Base-by-base conservation (phyloP, 2,888 invertebrate species). In the Papilio demoleus region DNA sequence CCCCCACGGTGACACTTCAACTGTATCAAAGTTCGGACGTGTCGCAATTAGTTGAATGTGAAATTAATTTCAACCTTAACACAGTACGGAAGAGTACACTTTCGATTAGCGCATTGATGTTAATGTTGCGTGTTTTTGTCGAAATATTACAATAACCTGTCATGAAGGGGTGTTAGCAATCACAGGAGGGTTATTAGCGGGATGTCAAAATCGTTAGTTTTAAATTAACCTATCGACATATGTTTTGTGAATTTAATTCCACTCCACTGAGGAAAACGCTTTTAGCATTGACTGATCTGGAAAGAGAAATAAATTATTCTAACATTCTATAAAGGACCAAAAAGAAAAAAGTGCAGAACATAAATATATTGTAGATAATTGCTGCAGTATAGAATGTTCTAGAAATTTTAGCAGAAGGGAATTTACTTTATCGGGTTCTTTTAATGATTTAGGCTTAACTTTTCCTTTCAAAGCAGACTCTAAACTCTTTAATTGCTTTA, bases 1-100 rank as follows among this genome's bases (percentile, higher is more conserved):
- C 34, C 58, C 40, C 69, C 64, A 65, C 17, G 47, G 22, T 60
- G 58, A 47, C 61, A 27, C 38, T 64, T 47, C 27, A 58, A 27
- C 31, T 50, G 27, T 31, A 38, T 60, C 38, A 38, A n/a, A 31
- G 27, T n/a, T 53, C 1, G 19, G 36, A 50, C 19, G 67, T 27
- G 40, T 8, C 27, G 58, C 38, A 27, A 38, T 63, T 63, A 42
- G 38, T 31, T 12, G 24, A 14, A 22, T 8, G 14, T 6, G 27
- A 22, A 24, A 9, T 11, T 22, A 53, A 40, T 61, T 40, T 40
- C 9, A 53, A 67, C 61, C 42, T 53, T 66, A 42, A 40, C n/a
- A 24, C 38, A 42, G 0, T 24, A 6, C 0, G 0, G 4, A 0
- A 42, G 40, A 34, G 40, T 42, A 19, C 38, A 58, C 12, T 40